Evolutionary conservation across 2,888 invertebrate genomes (phyloP), one percentile per base, ranked within the genome.

Genomic region (Leucophenga montana): DNA sequence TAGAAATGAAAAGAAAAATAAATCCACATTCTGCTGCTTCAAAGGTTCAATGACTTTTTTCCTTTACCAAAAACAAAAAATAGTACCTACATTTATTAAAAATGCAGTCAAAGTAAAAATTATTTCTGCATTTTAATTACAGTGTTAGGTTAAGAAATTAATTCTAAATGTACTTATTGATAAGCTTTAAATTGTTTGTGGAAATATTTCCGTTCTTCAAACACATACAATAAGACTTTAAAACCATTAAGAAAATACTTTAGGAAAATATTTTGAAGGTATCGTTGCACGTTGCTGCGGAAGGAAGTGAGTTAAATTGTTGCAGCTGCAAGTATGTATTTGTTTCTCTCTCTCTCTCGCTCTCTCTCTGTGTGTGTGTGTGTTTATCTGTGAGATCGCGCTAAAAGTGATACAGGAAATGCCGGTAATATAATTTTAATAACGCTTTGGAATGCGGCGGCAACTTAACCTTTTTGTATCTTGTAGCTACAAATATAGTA

Each of bases 371-470:
- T 53, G 56, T 18, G 39, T 56, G 20, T 56, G 4, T 56, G 16
- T 39, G 54, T 54, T 13, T 65, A 14, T 33, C 33, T 33, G 33
- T 33, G 8, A 33, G 14, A 48, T 16, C 54, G 22, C 20, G 13
- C 20, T 33, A 33, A 33, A 33, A 8, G 33, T 78, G 78, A 27
- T 74, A 74, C 80, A 80, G 85, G 81, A 81, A 81, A 78, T 85
- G 84, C 83, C 77, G 80, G 71, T 80, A 81, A 81, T 82, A 85
- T 80, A 66, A 73, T 82, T 85, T 78, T 82, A 77, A 75, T 76
- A 39, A 39, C 44, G 11, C 44, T 39, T 39, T 44, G 39, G 39
- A 39, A 39, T 39, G 39, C 9, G 39, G 39, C 73, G 72, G 71
- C 76, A n/a, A 77, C 82, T 74, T 73, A 77, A 72, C 72, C 54